phyloP scores from a whole-genome alignment of 2,888 invertebrate genomes.

The Ochropleura plecta region DNA sequence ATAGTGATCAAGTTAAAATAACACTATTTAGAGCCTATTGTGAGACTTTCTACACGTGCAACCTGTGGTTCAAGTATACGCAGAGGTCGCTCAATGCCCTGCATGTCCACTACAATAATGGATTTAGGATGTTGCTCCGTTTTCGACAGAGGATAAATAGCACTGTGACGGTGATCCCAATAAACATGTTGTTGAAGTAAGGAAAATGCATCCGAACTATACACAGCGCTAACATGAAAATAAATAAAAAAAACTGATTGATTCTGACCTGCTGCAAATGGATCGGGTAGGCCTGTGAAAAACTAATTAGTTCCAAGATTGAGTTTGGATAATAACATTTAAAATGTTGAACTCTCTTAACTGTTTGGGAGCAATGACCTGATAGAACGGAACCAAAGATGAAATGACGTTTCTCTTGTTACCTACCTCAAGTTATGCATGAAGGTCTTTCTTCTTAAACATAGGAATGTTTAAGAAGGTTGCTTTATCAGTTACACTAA shows the following conservation, averaged over 20 bases:
- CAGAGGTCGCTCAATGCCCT: too few species aligned
- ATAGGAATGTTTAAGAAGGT: not conserved
- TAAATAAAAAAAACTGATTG: not conserved
- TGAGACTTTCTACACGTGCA: too few species aligned
- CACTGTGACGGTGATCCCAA: not conserved
- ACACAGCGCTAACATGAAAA: not conserved
- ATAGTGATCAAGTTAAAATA: too few species aligned
- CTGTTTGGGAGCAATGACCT: conserved; percentile 31
- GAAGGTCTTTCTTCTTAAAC: too few species aligned
- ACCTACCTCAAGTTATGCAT: not conserved
- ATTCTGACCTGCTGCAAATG: conserved; percentile 42
- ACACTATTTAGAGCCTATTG: too few species aligned
- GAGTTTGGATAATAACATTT: conserved; percentile 45
- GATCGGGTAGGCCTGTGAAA: conserved; percentile 43
- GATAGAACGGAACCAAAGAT: not conserved
- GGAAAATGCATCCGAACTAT: not conserved
- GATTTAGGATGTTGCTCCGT: too few species aligned
- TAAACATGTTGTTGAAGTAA: not conserved
- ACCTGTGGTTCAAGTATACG: too few species aligned
- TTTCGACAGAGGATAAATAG: too few species aligned
- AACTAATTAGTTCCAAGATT: conserved; percentile 57
- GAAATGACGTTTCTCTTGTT: conserved; percentile 6
- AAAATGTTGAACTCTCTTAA: conserved; percentile 38
- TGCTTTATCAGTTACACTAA: not conserved
- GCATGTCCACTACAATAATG: too few species aligned